A percentile compares a stretch with the other conserved stretches of the same genome.
Conservation (phyloP, 2,797 vertebrate genomes). For the Sus cebifrons region DNA sequence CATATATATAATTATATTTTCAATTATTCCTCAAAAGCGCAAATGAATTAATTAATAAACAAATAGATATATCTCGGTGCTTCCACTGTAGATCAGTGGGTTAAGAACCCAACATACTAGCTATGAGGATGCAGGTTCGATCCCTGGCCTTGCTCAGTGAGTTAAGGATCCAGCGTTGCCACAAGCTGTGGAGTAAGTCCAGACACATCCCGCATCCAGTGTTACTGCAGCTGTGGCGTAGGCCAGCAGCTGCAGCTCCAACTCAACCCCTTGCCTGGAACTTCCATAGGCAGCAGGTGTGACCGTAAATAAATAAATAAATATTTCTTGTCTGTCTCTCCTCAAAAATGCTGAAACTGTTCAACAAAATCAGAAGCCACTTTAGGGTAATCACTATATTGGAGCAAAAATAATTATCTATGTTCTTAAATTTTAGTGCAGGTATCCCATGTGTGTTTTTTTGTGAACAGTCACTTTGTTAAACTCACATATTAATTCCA, state of each 20-base stretch:
- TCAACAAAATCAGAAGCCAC: conserved; percentile 40
- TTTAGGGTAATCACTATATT: background rate
- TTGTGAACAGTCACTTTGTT: conserved; percentile 31
- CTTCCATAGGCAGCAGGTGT: too few species aligned
- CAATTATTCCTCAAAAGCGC: background rate
- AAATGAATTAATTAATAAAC: background rate
- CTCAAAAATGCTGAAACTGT: background rate
- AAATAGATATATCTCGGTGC: too few species aligned
- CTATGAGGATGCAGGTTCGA: too few species aligned
- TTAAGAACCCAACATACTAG: too few species aligned
- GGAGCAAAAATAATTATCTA: conserved; percentile 24
- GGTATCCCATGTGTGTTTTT: background rate
- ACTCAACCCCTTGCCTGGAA: too few species aligned
- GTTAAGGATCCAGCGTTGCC: too few species aligned
- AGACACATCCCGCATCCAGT: too few species aligned
- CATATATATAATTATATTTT: background rate
- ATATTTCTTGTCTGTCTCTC: background rate
- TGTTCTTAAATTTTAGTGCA: conserved; percentile 56
- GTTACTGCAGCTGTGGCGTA: too few species aligned
- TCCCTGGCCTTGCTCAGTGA: too few species aligned
- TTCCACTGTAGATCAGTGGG: too few species aligned
- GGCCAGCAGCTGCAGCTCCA: too few species aligned
- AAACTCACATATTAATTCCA: conserved; percentile 44
- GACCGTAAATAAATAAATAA: background rate
- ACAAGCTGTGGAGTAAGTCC: too few species aligned